Evolutionary conservation across 2,113 vertebrate species (phyloP).

Genomic region (Oceanites oceanicus): DNA sequence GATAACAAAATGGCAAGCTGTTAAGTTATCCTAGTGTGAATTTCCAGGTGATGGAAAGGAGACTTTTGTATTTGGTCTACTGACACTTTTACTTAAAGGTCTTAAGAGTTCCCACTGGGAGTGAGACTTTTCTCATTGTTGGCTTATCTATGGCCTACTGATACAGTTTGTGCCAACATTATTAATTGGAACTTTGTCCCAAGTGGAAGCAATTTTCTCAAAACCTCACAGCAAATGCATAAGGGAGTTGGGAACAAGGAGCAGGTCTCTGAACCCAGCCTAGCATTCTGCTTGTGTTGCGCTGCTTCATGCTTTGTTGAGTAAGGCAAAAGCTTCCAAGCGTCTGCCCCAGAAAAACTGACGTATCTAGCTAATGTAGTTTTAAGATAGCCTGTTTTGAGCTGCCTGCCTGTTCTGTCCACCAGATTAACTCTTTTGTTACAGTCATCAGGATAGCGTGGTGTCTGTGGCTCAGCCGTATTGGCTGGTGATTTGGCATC

Average conservation of each 20-base stretch:
- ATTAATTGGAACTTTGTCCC: neutral
- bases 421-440: neutral
- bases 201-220: neutral
- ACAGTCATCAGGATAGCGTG: neutral
- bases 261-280: neutral
- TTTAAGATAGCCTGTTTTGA: neutral
- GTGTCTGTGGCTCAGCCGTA: rapidly evolving
- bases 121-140: neutral
- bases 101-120: neutral
- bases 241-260: neutral
- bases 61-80: neutral
- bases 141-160: neutral
- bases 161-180: neutral
- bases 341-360: neutral
- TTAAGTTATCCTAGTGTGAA: neutral
- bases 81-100: neutral
- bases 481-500: neutral
- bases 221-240: neutral
- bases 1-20: neutral
- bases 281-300: neutral
- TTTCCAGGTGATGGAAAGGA: neutral
- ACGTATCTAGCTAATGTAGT: neutral
- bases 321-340: neutral
- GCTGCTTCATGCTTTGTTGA: neutral
- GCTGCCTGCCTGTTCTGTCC: neutral